Evolutionary conservation across 2,797 vertebrate genomes (phyloP).

Genomic region (Cryptoprocta ferox): DNA sequence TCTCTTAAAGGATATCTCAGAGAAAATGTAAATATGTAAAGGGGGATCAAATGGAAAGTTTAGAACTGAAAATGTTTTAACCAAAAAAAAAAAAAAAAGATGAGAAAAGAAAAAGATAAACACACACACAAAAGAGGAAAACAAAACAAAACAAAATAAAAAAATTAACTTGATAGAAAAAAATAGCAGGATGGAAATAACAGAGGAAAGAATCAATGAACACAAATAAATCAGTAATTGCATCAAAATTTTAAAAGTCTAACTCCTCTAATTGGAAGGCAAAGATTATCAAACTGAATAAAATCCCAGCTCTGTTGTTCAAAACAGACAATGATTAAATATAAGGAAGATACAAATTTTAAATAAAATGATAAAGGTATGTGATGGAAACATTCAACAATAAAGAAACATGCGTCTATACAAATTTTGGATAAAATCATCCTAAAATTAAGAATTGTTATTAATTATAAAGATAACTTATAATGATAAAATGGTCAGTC

Average conservation of each 20-base stretch:
- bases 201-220: background rate
- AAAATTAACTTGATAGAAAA: background rate
- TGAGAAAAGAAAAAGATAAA: background rate
- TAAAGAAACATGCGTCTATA: background rate
- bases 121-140: background rate
- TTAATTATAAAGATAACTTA: background rate
- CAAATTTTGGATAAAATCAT: background rate
- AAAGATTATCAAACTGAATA: background rate
- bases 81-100: background rate
- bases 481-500: background rate
- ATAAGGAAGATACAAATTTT: background rate
- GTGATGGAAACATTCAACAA: background rate
- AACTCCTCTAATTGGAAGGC: background rate
- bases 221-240: background rate
- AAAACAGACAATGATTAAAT: background rate
- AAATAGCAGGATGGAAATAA: background rate
- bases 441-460: background rate
- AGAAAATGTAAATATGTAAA: background rate
- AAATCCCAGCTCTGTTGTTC: background rate
- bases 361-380: background rate
- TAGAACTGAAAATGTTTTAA: background rate
- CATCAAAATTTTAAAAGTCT: background rate
- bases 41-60: background rate
- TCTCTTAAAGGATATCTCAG: background rate
- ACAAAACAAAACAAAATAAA: background rate